Percentiles rank a stretch among this genome's conserved stretches.
Evolutionary conservation across 2,797 vertebrate genomes (phyloP).

Genomic region (Perodicticus potto): DNA sequence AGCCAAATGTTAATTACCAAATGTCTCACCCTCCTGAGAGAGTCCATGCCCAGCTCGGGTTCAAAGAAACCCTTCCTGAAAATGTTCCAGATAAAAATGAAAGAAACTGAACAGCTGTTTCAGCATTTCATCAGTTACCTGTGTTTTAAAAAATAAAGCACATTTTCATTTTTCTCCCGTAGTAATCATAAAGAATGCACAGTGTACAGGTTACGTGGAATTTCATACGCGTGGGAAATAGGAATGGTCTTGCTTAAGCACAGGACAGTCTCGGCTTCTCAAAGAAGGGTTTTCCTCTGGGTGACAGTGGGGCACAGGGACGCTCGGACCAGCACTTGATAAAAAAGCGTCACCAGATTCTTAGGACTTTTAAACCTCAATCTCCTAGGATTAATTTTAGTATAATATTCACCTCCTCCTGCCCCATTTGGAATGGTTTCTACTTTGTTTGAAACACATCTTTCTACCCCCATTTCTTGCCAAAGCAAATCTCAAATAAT

Average conservation of each 20-base stretch:
- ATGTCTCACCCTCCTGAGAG: not conserved
- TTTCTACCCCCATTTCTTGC: not conserved
- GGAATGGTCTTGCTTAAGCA: not conserved
- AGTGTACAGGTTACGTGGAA: not conserved
- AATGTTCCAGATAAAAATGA: not conserved
- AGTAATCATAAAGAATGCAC: rapidly evolving
- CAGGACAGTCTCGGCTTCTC: not conserved
- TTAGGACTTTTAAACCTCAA: not conserved
- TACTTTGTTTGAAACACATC: not conserved
- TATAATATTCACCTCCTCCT: not conserved
- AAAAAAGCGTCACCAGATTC: not conserved
- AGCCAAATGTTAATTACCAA: not conserved
- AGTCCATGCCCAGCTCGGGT: not conserved
- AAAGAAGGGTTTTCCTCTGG: not conserved
- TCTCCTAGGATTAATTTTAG: not conserved
- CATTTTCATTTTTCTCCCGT: not conserved
- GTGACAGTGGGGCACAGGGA: not conserved
- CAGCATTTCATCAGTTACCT: not conserved
- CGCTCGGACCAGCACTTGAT: not conserved
- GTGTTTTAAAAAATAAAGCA: not conserved
- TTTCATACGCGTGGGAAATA: rapidly evolving
- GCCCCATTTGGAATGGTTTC: not conserved
- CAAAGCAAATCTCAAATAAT: not conserved
- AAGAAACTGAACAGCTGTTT: not conserved
- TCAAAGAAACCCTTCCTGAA: not conserved